Base-by-base conservation (phyloP, 2,888 invertebrate genomes). In the Metallyticus violacea region DNA sequence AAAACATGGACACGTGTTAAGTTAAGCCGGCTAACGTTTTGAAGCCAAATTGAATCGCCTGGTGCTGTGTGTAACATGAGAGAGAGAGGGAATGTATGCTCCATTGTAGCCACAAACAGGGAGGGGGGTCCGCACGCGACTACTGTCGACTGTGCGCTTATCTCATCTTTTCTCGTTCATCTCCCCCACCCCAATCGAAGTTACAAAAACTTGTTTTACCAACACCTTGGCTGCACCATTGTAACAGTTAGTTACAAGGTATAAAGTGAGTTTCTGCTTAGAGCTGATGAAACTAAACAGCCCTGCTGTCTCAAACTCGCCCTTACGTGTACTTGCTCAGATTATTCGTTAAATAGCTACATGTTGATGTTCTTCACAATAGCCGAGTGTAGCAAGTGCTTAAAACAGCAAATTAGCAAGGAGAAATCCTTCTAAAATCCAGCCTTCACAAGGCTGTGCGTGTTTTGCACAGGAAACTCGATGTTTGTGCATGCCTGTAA, bases 41-140 rank as follows among this genome's bases (percentile, higher is more conserved):
- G 85, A 81, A 29, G 62, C 79, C 80, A 76, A 40, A 80, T 85
- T 81, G 76, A 81, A 82, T 77, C 30, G 86, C 25, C 25, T 28
- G n/a, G n/a, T n/a, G 77, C 81, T 81, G 81, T 79, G 62, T 81
- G 86, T 81, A 79, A 76, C 30, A 76, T 27, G n/a, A 76, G 26
- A 26, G 26, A 76, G n/a, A 40, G 82, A 30, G 2, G 40, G 77
- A n/a, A 26, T 62, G 4, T 26, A 7, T 40, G 62, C 62, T 26
- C 25, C 25, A 25, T 29, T 26, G 27, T 29, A 40, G 79, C 27
- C 27, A 25, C 22, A 7, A n/a, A 25, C 26, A 9, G 79, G 79
- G 22, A 25, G 30, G 76, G 30, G 28, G 77, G 30, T 7, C 25
- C 29, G 40, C 40, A 81, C 26, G 27, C 40, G 25, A 27, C 83